Evolutionary conservation across 2,888 invertebrate genomes (phyloP), one percentile per base, ranked within the genome.

Genomic region (Yponomeuta cagnagella): DNA sequence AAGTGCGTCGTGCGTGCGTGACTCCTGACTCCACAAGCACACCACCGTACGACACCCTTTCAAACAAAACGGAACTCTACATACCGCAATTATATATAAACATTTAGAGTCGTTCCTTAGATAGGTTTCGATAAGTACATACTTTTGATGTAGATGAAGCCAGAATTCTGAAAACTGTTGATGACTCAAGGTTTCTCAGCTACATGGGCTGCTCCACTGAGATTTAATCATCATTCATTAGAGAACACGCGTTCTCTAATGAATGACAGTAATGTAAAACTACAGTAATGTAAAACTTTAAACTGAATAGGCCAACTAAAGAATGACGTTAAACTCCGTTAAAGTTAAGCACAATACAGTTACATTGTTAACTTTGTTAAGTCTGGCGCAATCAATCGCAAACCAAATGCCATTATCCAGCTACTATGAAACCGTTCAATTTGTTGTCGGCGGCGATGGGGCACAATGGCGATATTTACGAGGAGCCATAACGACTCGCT

Each of bases 401-500:
- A 58, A 5, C 52, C 37, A 52, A 48, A 68, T 68, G 52, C 68
- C 68, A 68, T 52, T 52, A 68, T 52, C 48, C 12, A 37, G 68
- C 52, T 68, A 68, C 68, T 52, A 67, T n/a, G 30, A 68, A 37
- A 30, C 12, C 52, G 68, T 23, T 23, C 12, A 52, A 68, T 52
- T 48, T 67, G 66, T 15, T 23, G 67, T 43, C 15, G 68, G 68
- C 15, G 68, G 68, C 48, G 48, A 68, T 68, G 31, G 68, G 52
- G 31, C 48, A 52, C 68, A 68, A 68, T 68, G 30, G 52, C 68
- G 68, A 68, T 68, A 68, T 75, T 75, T 74, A 75, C 74, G 74
- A 74, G 71, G 71, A 73, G 72, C 68, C 70, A 66, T 72, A 74
- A 74, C 74, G 72, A 74, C 73, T 69, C 70, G 67, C 72, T 70